These are phyloP conservation scores for Drosophila nr. perissopoda DNA, from an alignment of 2,888 invertebrate genomes.

Conservation along the genomic window DNA sequence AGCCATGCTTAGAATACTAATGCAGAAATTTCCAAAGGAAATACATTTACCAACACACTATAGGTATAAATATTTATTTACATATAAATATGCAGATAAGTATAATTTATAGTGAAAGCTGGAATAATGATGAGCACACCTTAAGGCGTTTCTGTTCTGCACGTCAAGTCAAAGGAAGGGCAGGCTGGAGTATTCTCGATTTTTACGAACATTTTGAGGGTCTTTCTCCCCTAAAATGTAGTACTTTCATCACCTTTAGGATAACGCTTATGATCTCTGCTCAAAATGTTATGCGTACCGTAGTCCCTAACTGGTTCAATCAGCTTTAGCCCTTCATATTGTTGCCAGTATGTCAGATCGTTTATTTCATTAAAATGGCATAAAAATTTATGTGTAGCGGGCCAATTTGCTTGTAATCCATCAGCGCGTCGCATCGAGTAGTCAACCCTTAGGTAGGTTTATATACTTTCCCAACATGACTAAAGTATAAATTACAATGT, in stretches of 20 bases:
- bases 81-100: constrained; percentile 8
- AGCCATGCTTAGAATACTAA: constrained; percentile 50
- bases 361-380: constrained; percentile 78
- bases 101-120: constrained; percentile 36
- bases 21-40: constrained; percentile 17
- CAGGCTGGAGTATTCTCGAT: constrained; percentile 11
- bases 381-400: constrained; percentile 58
- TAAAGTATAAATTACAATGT: constrained; percentile 68
- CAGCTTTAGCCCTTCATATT: constrained; percentile 39
- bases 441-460: constrained; percentile 48
- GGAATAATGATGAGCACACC: constrained; percentile 39
- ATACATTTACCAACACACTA: neutral
- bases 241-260: constrained; percentile 57
- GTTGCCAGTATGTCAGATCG: constrained; percentile 56
- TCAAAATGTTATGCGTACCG: constrained; percentile 34
- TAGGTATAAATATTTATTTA: neutral
- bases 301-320: constrained; percentile 40
- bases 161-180: neutral
- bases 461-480: constrained; percentile 42
- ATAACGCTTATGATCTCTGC: constrained; percentile 31
- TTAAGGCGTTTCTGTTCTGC: constrained; percentile 39
- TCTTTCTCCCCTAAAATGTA: constrained; percentile 25
- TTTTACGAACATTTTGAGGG: constrained; percentile 31
- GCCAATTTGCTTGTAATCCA: constrained; percentile 75
- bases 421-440: constrained; percentile 54